These are phyloP conservation scores for Radopholus similis DNA, from an alignment of 1,140 invertebrate species.

Conservation along the genomic window DNA sequence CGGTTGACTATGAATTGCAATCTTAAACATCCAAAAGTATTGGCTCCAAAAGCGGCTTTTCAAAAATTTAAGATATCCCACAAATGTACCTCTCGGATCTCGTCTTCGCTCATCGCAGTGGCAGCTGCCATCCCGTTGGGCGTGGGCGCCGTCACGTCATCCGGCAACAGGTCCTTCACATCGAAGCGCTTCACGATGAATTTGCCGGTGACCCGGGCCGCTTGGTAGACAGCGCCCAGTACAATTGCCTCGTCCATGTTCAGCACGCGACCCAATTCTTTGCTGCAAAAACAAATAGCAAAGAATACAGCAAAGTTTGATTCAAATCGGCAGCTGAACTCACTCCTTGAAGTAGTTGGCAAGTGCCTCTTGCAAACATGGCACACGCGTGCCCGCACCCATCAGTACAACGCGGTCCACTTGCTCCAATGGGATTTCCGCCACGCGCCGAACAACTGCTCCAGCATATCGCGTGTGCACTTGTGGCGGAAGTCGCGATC, in stretches of 20 bases:
- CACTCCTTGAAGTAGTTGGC: constrained; percentile 52
- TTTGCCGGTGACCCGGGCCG: constrained; percentile 86
- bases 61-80: no score
- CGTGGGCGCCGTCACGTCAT: not conserved
- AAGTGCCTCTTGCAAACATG: constrained; percentile 81
- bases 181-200: constrained; percentile 77
- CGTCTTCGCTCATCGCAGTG: constrained; percentile 17
- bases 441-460: constrained; percentile 74
- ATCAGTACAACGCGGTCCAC: constrained; percentile 77
- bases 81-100: not conserved
- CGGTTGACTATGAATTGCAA: not conserved
- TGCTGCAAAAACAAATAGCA: constrained; percentile 47
- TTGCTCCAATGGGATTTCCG: constrained; percentile 67
- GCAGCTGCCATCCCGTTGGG: constrained; percentile 61
- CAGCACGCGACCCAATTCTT: constrained; percentile 84
- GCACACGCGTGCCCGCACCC: constrained; percentile 86
- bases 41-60: no score
- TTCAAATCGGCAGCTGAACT: no score
- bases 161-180: not conserved
- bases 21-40: not conserved
- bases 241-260: constrained; percentile 97
- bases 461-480: constrained; percentile 80
- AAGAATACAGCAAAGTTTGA: no score
- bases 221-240: constrained; percentile 94
- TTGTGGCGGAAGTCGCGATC: constrained; percentile 83